Evolutionary conservation across 2,888 invertebrate species (phyloP), one percentile per base, ranked within the genome.

Genomic region (Formica aserva): DNA sequence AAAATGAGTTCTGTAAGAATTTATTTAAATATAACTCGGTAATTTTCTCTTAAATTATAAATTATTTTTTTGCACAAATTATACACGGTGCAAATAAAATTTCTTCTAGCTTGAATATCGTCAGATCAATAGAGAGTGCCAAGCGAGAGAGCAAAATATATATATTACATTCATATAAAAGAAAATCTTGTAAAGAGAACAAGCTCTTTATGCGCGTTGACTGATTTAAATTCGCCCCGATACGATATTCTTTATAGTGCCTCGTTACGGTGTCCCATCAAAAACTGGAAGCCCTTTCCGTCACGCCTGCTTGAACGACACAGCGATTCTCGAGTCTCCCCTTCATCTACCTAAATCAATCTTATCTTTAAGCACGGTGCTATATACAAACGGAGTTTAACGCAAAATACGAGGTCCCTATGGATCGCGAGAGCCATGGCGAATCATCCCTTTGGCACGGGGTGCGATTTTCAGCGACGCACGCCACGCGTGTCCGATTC

Each of bases 401-500:
- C 35, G 72, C 35, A 45, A 60, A 45, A 71, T 60, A 62, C 83
- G 67, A 67, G 55, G 45, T 67, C 66, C 69, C 32, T 65, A 45
- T 3, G 41, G 41, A 55, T 32, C 9, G 85, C 83, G 91, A 91
- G 87, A 60, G 88, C 85, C 89, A 80, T 88, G 86, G 69, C 87
- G 90, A 92, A 91, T 91, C 77, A 67, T 52, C 87, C 89, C 89
- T 88, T 82, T 82, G 63, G 41, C 63, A 29, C 62, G 76, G 74
- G 60, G 83, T 80, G 52, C 67, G 77, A 83, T 87, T 91, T 88
- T 88, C 86, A 87, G 88, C 86, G 88, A 85, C 26, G 80, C 87
- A 74, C 89, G 84, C 84, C 87, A 86, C 91, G 92, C 92, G 92
- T 93, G 92, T 92, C 93, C 88, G 89, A 93, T 92, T 89, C 87